Evolutionary conservation across 1,140 invertebrate species (phyloP), one percentile per base, ranked within the genome.

Genomic region (Euglossa dilemma): DNA sequence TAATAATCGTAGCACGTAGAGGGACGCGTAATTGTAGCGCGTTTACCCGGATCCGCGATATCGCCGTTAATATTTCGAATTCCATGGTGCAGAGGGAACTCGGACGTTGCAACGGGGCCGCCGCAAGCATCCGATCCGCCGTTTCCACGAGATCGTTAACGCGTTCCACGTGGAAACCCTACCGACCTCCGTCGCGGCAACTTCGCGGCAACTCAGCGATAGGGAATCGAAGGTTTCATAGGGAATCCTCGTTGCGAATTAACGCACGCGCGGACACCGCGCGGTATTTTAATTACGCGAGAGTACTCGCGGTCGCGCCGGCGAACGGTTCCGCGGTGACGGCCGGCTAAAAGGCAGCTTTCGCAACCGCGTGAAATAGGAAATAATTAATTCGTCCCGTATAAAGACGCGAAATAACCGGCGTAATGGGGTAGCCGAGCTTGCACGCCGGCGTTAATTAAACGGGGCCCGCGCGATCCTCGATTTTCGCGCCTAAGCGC

Each of bases 371-470:
- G 23, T 23, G 43, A 45, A 28, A 56, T 20, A 36, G 9, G 9
- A 52, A 54, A 56, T 72, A 72, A 36, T 56, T 56, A 43, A 72
- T 72, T 56, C 50, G 50, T 36, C 25, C 50, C 50, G 7, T 43
- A 56, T 72, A 72, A 56, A 72, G 52, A 72, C 12, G 45, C 28
- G 54, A 57, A 43, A 73, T 57, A 57, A 57, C 43, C 8, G 45
- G 14, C 45, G 45, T 70, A 70, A 70, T 50, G 8, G 16, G 16
- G 71, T 20, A 43, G 50, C 52, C 28, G 36, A 6, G 20, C 43
- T 56, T 56, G 12, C 52, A 18, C 20, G 11, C 8, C 18, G 8
- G n/a, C 25, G 36, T n/a, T 73, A 72, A 72, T 73, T 57, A 73
- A n/a, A 73, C 70, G 18, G 36, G 4, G 16, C 45, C 16, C 11